phyloP scores from a whole-genome alignment of 2,113 vertebrate species.

The Bubalus kerabau region DNA sequence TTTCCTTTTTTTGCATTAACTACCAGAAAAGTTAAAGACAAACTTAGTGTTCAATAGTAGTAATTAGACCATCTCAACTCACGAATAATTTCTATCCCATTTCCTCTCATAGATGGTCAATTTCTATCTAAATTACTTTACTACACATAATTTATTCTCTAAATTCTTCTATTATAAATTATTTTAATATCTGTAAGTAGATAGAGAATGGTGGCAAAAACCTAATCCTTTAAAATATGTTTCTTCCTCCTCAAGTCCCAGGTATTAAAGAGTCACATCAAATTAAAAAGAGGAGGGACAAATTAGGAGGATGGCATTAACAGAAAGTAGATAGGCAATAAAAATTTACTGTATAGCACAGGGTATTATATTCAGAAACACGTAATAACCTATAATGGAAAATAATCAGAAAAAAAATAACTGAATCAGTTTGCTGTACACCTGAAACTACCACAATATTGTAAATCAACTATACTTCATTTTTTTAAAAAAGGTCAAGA shows the following conservation, averaged over 20 bases:
- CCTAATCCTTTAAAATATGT: background rate
- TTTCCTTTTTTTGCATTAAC: slow-evolving; percentile 37
- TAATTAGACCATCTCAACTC: slow-evolving; percentile 45
- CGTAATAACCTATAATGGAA: background rate
- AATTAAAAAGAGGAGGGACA: background rate
- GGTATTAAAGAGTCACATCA: background rate
- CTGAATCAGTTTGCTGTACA: background rate
- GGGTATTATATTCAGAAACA: background rate
- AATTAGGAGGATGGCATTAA: background rate
- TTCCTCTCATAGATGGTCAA: background rate
- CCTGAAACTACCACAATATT: background rate
- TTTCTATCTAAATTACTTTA: slow-evolving; percentile 25
- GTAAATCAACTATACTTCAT: background rate
- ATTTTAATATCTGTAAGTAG: slow-evolving; percentile 32
- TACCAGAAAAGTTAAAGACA: slow-evolving; percentile 43
- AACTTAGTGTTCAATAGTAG: slow-evolving; percentile 34
- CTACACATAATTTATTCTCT: background rate
- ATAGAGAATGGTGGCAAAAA: background rate
- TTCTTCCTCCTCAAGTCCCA: background rate
- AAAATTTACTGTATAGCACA: background rate
- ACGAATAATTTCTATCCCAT: slow-evolving; percentile 21
- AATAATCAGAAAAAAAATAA: background rate
- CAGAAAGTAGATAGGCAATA: background rate
- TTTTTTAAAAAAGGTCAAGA: background rate
- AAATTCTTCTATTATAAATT: background rate